Conservation (phyloP, 2,797 vertebrate species). For the Sphenopsis melanotis region DNA sequence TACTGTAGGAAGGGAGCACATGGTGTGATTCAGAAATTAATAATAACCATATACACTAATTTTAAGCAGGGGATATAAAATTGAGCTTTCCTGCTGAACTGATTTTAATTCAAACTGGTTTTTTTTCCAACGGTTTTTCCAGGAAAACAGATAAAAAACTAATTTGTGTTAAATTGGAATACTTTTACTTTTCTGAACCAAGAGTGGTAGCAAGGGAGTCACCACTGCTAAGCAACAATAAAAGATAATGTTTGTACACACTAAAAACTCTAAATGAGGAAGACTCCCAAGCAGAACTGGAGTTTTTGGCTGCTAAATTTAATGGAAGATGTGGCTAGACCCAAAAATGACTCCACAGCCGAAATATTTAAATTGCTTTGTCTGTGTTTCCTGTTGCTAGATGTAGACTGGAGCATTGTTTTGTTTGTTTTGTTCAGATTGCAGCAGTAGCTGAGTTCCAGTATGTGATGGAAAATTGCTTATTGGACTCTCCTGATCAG, state of each 20-base stretch:
- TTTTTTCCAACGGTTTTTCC: not conserved
- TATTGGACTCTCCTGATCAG: constrained; percentile 31
- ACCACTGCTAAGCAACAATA: not conserved
- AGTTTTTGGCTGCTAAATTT: not conserved
- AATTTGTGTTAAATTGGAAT: not conserved
- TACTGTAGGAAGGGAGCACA: constrained; percentile 37
- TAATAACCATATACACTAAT: constrained; percentile 30
- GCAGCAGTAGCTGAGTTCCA: not conserved
- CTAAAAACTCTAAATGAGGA: not conserved
- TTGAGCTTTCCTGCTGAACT: not conserved
- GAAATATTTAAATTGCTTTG: not conserved
- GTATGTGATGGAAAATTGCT: not conserved
- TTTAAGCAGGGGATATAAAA: constrained; percentile 1
- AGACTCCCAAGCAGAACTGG: not conserved
- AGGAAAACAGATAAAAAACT: not conserved
- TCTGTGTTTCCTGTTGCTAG: not conserved
- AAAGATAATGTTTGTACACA: not conserved
- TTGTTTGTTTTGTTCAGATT: not conserved
- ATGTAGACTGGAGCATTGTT: not conserved
- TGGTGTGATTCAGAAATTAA: constrained; percentile 55
- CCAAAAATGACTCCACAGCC: not conserved
- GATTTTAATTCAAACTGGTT: not conserved
- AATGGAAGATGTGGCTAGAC: not conserved
- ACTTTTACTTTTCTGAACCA: constrained; percentile 20
- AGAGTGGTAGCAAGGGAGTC: not conserved